Evolutionary conservation across 2,797 vertebrate species (phyloP).

Genomic region (Heteromormyrus szaboi): DNA sequence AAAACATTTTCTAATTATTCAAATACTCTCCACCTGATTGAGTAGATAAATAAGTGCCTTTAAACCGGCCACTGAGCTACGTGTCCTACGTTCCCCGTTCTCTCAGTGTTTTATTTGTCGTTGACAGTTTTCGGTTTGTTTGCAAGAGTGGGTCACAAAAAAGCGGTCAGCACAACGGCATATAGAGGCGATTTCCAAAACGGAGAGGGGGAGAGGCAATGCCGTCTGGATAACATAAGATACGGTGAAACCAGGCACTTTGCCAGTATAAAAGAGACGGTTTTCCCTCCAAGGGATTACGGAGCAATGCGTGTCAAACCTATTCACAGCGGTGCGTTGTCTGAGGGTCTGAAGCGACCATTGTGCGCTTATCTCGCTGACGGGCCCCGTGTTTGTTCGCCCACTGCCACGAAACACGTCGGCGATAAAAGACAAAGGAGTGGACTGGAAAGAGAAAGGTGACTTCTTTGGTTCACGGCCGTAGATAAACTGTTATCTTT

Average conservation of each 20-base stretch:
- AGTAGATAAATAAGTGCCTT: neutral
- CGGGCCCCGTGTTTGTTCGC: slow-evolving; percentile 35
- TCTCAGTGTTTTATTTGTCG: neutral
- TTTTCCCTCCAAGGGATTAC: slow-evolving; percentile 43
- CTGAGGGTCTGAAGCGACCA: slow-evolving; percentile 41
- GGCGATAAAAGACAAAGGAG: slow-evolving; percentile 29
- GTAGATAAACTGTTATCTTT: slow-evolving; percentile 19
- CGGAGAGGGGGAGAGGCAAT: slow-evolving; percentile 40
- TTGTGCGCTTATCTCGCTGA: slow-evolving; percentile 40
- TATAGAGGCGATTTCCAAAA: slow-evolving; percentile 50
- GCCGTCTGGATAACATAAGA: slow-evolving; percentile 53
- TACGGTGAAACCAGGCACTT: slow-evolving; percentile 45
- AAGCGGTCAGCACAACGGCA: slow-evolving; percentile 37
- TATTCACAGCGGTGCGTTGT: slow-evolving; percentile 42
- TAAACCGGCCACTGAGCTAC: neutral
- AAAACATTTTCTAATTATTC: neutral
- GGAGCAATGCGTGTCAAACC: slow-evolving; percentile 53
- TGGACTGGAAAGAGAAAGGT: slow-evolving; percentile 25
- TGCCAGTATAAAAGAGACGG: slow-evolving; percentile 46
- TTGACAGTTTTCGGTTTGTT: slow-evolving; percentile 10
- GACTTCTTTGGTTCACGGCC: slow-evolving; percentile 23
- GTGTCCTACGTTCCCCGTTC: neutral
- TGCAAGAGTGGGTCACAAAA: slow-evolving; percentile 27
- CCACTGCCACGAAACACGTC: slow-evolving; percentile 36
- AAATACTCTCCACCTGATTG: neutral